phyloP scores from a whole-genome alignment of 2,888 invertebrate genomes.

The Drosophila monieri region DNA sequence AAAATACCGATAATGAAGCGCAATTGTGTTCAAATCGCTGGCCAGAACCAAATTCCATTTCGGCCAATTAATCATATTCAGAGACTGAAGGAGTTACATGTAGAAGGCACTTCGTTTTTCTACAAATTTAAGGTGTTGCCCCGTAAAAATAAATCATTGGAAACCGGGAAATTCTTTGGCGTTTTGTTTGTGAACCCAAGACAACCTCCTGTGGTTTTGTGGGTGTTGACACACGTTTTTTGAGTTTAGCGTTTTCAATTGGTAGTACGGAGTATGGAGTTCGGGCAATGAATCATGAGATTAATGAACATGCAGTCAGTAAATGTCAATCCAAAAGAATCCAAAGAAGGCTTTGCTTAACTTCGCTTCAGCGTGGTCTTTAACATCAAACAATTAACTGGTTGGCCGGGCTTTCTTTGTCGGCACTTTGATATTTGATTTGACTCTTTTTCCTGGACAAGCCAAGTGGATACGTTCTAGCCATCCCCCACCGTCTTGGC shows the following conservation, averaged over 20 bases:
- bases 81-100: constrained; percentile 37
- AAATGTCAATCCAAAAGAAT: constrained; percentile 63
- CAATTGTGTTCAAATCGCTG: constrained; percentile 71
- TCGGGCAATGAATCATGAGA: constrained; percentile 63
- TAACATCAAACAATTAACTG: constrained; percentile 65
- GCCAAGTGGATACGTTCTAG: constrained; percentile 5
- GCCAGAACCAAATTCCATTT: constrained; percentile 62
- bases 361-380: constrained; percentile 2
- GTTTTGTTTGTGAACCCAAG: constrained; percentile 28
- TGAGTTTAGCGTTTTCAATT: constrained; percentile 13
- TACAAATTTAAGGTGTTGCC: constrained; percentile 79
- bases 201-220: constrained; percentile 73
- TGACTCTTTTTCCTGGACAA: constrained; percentile 60
- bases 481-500: constrained; percentile 6
- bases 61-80: constrained; percentile 73
- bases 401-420: constrained; percentile 34
- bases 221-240: constrained; percentile 76
- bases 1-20: constrained; percentile 77
- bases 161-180: constrained; percentile 32
- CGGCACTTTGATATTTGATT: constrained; percentile 81
- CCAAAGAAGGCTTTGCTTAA: constrained; percentile 53
- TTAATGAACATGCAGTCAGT: constrained; percentile 57
- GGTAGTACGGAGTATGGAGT: constrained; percentile 12
- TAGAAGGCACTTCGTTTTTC: constrained; percentile 53
- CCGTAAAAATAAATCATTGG: constrained; percentile 72